phyloP scores from a whole-genome alignment of 2,888 invertebrate species.

The Horisme vitalbata region DNA sequence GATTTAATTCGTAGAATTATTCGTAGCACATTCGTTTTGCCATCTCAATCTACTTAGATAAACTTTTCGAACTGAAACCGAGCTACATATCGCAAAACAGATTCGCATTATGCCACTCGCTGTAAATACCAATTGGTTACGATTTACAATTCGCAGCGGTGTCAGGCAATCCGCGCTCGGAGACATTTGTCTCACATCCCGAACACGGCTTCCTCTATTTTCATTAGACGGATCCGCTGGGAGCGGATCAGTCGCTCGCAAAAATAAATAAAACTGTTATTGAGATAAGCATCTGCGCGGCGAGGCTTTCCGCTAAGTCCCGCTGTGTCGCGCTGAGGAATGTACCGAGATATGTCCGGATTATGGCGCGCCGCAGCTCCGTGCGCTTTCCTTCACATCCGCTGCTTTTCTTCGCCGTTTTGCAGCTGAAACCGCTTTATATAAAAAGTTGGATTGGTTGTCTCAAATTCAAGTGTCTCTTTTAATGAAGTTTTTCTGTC shows the following conservation, averaged over 20 bases:
- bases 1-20: slow-evolving; percentile 4
- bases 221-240: slow-evolving; percentile 74
- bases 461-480: slow-evolving; percentile 7
- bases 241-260: slow-evolving; percentile 76
- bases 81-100: not conserved
- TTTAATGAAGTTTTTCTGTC: not conserved
- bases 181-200: slow-evolving; percentile 45
- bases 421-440: slow-evolving; percentile 69
- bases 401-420: slow-evolving; percentile 67
- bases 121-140: slow-evolving; percentile 30
- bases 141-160: slow-evolving; percentile 37
- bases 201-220: slow-evolving; percentile 67
- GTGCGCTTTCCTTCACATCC: slow-evolving; percentile 58
- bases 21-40: not conserved
- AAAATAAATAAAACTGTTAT: slow-evolving; percentile 83
- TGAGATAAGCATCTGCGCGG: slow-evolving; percentile 79
- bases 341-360: slow-evolving; percentile 80
- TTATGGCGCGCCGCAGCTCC: slow-evolving; percentile 64
- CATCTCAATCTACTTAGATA: no score
- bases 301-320: slow-evolving; percentile 79
- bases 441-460: slow-evolving; percentile 36
- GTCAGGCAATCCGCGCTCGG: slow-evolving; percentile 24
- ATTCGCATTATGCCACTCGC: slow-evolving; percentile 4
- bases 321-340: slow-evolving; percentile 79
- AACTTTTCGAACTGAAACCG: no score